phyloP scores from a whole-genome alignment of 2,888 invertebrate species.

The Macrosoma leucophasiata region DNA sequence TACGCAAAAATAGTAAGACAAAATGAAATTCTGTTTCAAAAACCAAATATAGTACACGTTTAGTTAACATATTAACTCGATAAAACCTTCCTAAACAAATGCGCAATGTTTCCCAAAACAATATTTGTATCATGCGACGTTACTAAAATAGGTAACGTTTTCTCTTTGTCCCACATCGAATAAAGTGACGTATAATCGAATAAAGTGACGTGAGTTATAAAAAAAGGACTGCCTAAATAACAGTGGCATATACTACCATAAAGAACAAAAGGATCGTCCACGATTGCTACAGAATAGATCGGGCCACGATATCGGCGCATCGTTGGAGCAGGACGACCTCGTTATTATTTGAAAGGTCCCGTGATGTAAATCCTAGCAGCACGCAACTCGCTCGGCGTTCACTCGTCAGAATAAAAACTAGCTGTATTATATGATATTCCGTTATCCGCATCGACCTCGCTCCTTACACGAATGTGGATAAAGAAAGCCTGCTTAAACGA shows the following conservation, averaged over 20 bases:
- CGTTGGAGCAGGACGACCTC: constrained; percentile 55
- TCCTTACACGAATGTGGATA: constrained; percentile 60
- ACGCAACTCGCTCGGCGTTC: constrained; percentile 68
- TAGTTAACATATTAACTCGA: too few relatives aligned
- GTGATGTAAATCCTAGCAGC: constrained; percentile 66
- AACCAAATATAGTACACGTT: too few relatives aligned
- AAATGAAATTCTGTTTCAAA: too few relatives aligned
- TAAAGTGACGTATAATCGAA: constrained; percentile 27
- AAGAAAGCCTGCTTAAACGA: constrained; percentile 47
- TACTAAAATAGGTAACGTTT: too few relatives aligned
- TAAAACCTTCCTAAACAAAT: too few relatives aligned
- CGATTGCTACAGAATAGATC: constrained; percentile 56
- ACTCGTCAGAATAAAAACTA: constrained; percentile 66
- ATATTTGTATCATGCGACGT: too few relatives aligned
- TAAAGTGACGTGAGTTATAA: constrained; percentile 16
- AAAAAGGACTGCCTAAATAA: constrained; percentile 31
- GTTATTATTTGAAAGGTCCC: constrained; percentile 70
- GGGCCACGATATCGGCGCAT: constrained; percentile 52
- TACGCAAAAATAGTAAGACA: too few relatives aligned
- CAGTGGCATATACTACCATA: constrained; percentile 53
- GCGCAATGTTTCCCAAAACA: too few relatives aligned
- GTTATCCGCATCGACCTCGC: constrained; percentile 41
- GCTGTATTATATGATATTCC: constrained; percentile 58
- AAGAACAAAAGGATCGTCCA: constrained; percentile 56
- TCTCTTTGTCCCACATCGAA: too few relatives aligned